Percentiles rank a stretch among this genome's conserved stretches.
Conservation (phyloP, 2,113 vertebrate species). For the Notarius lentiginosus region DNA sequence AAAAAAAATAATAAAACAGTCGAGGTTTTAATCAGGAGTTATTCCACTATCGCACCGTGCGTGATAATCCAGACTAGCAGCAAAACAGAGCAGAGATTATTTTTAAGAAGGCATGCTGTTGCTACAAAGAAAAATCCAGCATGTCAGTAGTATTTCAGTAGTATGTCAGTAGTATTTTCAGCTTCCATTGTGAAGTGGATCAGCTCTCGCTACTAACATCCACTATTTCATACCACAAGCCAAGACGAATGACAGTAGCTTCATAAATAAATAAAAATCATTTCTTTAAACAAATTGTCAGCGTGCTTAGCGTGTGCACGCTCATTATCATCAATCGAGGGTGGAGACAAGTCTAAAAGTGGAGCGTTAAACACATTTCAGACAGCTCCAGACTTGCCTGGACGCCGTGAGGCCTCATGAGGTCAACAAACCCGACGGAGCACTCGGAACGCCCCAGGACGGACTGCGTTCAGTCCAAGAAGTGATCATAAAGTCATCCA, state of each 20-base stretch:
- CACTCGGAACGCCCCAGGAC: too few species aligned
- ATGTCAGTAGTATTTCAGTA: constrained; percentile 32
- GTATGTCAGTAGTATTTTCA: constrained; percentile 65
- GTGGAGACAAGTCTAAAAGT: constrained; percentile 21
- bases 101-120: constrained; percentile 47
- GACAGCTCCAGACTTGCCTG: constrained; percentile 32
- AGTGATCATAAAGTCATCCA: constrained; percentile 1
- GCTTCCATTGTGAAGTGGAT: constrained; percentile 61
- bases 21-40: constrained; percentile 60
- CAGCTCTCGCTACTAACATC: constrained; percentile 13
- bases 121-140: constrained; percentile 34
- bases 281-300: constrained; percentile 28
- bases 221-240: neutral
- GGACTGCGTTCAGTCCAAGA: neutral
- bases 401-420: constrained; percentile 4
- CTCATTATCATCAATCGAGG: neutral
- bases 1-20: constrained; percentile 21
- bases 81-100: constrained; percentile 78
- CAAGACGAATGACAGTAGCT: constrained; percentile 24
- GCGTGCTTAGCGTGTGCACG: neutral
- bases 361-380: constrained; percentile 14
- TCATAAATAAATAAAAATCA: constrained; percentile 46
- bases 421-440: neutral
- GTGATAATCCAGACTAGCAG: constrained; percentile 91
- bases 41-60: constrained; percentile 67